A percentile compares a stretch with the other conserved stretches of the same genome.
Conservation (phyloP, 2,113 vertebrate genomes). For the Tricholaema leucomelas region DNA sequence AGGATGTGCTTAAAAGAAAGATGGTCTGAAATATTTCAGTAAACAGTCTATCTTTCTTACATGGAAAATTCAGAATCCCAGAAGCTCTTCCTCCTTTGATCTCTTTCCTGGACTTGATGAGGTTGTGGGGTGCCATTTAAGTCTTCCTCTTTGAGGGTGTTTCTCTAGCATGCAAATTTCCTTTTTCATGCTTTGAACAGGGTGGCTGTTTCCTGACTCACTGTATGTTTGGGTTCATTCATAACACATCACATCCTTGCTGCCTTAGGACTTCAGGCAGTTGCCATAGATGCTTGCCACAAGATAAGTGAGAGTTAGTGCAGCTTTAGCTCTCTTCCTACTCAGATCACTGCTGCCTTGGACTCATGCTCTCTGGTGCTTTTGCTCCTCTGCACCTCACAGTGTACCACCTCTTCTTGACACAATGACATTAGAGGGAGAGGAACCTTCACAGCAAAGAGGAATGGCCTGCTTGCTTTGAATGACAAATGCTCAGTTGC, state of each 20-base stretch:
- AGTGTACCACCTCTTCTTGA: background rate
- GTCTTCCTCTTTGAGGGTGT: background rate
- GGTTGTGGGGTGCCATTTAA: background rate
- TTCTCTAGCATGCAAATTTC: background rate
- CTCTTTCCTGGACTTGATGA: background rate
- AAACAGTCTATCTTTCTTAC: background rate
- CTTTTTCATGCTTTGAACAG: background rate
- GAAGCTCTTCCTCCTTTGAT: background rate
- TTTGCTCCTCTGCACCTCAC: background rate
- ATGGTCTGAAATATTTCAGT: slow-evolving; percentile 20
- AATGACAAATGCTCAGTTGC: background rate
- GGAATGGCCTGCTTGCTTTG: background rate
- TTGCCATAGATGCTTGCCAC: background rate
- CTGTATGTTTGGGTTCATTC: background rate
- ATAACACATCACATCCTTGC: rapidly evolving
- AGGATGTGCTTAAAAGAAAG: background rate
- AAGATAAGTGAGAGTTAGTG: background rate
- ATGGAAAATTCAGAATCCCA: background rate
- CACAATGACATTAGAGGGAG: background rate
- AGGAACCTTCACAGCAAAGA: background rate
- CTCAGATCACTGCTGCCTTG: background rate
- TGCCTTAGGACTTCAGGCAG: background rate
- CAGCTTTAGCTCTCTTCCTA: background rate
- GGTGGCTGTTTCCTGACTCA: background rate
- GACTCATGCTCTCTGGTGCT: background rate